Evolutionary conservation across 2,888 invertebrate species (phyloP), one percentile per base, ranked within the genome.

Genomic region (Drosophila longiperda): DNA sequence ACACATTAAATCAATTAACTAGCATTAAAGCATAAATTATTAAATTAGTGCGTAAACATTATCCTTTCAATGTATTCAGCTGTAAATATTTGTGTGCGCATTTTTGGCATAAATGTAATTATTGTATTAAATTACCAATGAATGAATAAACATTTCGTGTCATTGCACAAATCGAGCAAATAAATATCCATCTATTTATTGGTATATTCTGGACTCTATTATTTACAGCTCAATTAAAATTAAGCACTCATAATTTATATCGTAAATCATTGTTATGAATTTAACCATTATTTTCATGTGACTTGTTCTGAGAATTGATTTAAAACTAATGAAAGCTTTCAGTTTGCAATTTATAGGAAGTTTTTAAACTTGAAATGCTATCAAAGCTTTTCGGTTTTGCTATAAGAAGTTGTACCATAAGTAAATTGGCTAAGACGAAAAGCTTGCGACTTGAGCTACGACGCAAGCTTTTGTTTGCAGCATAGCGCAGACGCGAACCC

Each of bases 71-170:
- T 64, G 42, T 55, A 67, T 62, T 40, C 48, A 40, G 65, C 15
- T 23, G 62, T 58, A 40, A 66, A 69, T 64, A 38, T 75, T 38
- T 69, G 36, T 52, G 36, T 55, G 66, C 29, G 55, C 26, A 38
- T 55, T 65, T 55, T 33, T 60, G 59, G 42, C 73, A 50, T 74
- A 65, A 73, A 82, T 82, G 73, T 85, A 86, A 86, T 86, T 83
- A 83, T 72, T 80, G 73, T 85, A 80, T 78, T 82, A 70, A 82
- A 79, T 64, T 75, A 71, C 63, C 73, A 80, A 68, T 69, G 62
- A 73, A 64, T 64, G 68, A 75, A 88, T 85, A 85, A 85, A 75
- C 71, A 76, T 83, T 88, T 83, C 83, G 66, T 70, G 62, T 81
- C 84, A 86, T 88, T 83, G 81, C 83, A 80, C 80, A 85, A 73